Base-by-base conservation (phyloP, 1,140 invertebrate species). In the Oryctes rhinoceros region DNA sequence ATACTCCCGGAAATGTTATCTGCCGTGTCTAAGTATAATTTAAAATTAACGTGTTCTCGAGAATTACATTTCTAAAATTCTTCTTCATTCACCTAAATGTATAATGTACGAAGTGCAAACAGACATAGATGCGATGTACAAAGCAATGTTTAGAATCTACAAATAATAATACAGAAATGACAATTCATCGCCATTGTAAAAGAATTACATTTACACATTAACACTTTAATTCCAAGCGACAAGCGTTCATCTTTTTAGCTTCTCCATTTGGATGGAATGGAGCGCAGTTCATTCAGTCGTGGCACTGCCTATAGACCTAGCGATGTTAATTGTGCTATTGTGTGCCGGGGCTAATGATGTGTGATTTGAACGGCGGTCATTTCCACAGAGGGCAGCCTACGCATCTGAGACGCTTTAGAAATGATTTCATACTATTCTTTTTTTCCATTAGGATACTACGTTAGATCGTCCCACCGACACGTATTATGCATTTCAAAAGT, bases 261-360 rank as follows among this genome's bases (percentile, higher is more conserved):
- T 67, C 6, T 30, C 65, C 65, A 24, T 67, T 67, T 67, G 65
- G 20, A 35, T 35, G 65, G 65, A 35, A 67, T 24, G 18, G 30
- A 67, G 10, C 30, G 18, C 20, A 67, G 20, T 20, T 18, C 30
- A 35, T 67, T 67, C 65, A 35, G 1, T 67, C 18, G 18, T 18
- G 20, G 65, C 24, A 30, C 24, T 30, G 24, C 24, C 65, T 53
- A 53, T 53, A 53, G 49, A 53, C 65, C 65, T 67, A 30, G 65
- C 65, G 49, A 53, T 67, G 65, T 67, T 67, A 67, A 67, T 67
- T 67, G 65, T 67, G 13, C 7, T 67, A 67, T 67, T 67, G 65
- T 67, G 65, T 30, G 18, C 3, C 7, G 65, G 30, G 65, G 20
- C 65, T 67, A 67, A 67, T 67, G 65, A 67, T 67, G 65, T 67